Evolutionary conservation across 2,113 vertebrate species (phyloP), one percentile per base, ranked within the genome.

Genomic region (Oncorhynchus mykiss): DNA sequence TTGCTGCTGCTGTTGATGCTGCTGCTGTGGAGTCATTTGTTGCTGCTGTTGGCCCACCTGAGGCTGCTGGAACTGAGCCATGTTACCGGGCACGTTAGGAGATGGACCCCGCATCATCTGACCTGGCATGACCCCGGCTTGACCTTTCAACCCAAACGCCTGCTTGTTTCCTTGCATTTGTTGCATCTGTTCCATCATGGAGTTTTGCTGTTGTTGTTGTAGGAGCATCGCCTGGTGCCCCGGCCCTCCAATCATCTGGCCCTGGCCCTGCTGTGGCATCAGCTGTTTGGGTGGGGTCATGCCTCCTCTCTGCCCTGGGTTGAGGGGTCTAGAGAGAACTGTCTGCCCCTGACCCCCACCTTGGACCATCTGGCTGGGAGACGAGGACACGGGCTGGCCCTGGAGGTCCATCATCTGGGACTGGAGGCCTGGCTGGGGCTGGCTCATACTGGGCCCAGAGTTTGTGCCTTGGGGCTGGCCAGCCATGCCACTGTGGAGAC

Each of bases 231-330:
- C 94, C 91, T 97, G 97, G 87, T 97, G 96, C 77, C 94, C 93
- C 90, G 95, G 97, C 86, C 95, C 94, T 89, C 95, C 95, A 94
- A 96, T 94, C 92, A 99, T 95, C 92, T 97, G 97, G 91, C 93
- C 96, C 91, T 98, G 96, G 88, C 96, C 95, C 91, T 97, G 96
- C 78, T 96, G 96, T 85, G 96, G 92, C 90, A 97, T 95, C 94
- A 98, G 95, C 84, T 97, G 98, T 91, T 98, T 99, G 72, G 98
- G 97, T 84, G 98, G 96, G 73, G 97, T 98, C 96, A 99, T 98
- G 79, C 97, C 96, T 80, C 96, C 96, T 67, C 96, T 91, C 86
- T 96, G 96, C 83, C 95, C 96, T 79, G 96, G 93, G 91, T 91
- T 95, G 83, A 96, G 95, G 85, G 95, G 95, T 90, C 97, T 94